A percentile compares a stretch with the other conserved stretches of the same genome.
phyloP scores from a whole-genome alignment of 2,888 invertebrate genomes.

The Luffia ferchaultella region DNA sequence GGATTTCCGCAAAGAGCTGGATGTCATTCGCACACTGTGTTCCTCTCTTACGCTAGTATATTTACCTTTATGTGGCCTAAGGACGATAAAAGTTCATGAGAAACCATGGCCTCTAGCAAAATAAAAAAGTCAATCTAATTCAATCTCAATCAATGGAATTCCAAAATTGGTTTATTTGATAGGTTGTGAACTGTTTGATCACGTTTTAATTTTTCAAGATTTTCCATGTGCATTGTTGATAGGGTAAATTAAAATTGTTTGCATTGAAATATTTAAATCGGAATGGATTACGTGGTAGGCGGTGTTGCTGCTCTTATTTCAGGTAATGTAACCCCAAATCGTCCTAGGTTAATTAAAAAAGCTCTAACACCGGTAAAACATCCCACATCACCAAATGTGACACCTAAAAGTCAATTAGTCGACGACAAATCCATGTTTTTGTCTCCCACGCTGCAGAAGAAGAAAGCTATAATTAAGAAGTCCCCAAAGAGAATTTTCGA shows the following conservation, averaged over 20 bases:
- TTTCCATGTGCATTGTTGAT: neutral
- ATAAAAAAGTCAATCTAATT: neutral
- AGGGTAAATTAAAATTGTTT: neutral
- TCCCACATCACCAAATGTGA: conserved; percentile 47
- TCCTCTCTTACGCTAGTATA: no score
- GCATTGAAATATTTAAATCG: conserved; percentile 3
- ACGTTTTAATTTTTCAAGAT: neutral
- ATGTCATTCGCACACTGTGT: no score
- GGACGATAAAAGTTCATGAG: neutral
- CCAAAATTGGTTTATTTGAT: neutral
- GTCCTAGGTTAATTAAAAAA: conserved; percentile 46
- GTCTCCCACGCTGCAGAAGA: conserved; percentile 49
- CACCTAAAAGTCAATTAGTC: conserved; percentile 49
- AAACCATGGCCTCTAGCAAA: neutral
- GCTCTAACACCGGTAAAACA: conserved; percentile 54
- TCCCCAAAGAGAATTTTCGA: conserved; percentile 56
- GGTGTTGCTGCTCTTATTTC: conserved; percentile 67
- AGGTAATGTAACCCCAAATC: conserved; percentile 62
- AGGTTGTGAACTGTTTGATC: neutral
- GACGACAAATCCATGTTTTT: conserved; percentile 50
- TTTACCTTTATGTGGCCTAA: no score
- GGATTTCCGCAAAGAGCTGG: no score
- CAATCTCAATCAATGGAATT: neutral
- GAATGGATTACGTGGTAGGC: conserved; percentile 63
- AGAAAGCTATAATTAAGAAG: conserved; percentile 52